A percentile compares a stretch with the other conserved stretches of the same genome.
phyloP scores from a whole-genome alignment of 2,113 vertebrate species.

The Anhinga rufa region DNA sequence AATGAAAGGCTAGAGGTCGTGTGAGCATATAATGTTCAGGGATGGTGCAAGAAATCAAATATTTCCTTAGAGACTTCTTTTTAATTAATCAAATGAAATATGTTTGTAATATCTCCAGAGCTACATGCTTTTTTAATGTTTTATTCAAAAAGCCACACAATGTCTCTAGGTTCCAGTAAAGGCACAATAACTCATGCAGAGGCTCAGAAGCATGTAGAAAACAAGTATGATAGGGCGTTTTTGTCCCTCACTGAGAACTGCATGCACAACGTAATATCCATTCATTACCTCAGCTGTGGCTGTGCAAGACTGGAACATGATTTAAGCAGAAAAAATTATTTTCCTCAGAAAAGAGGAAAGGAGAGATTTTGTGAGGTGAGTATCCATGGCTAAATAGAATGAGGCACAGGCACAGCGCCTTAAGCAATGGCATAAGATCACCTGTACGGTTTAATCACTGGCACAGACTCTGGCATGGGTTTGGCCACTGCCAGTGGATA shows the following conservation, averaged over 20 bases:
- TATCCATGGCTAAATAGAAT: rapidly evolving
- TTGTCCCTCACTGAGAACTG: not conserved
- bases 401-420: rapidly evolving
- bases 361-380: not conserved
- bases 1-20: constrained; percentile 35
- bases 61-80: constrained; percentile 12
- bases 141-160: constrained; percentile 21
- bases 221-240: not conserved
- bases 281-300: not conserved
- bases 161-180: not conserved
- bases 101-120: constrained; percentile 19
- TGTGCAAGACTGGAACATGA: not conserved
- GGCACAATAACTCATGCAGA: not conserved
- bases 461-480: not conserved
- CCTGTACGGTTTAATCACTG: not conserved
- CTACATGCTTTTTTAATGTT: not conserved
- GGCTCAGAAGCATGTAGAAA: not conserved
- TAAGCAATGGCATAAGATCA: not conserved
- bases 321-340: not conserved
- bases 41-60: constrained; percentile 1
- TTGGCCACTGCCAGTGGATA: not conserved
- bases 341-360: not conserved
- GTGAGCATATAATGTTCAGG: not conserved
- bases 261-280: not conserved
- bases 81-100: constrained; percentile 57